These are phyloP conservation scores for Dendrolimus pini DNA, from an alignment of 2,888 invertebrate genomes.

Conservation along the genomic window DNA sequence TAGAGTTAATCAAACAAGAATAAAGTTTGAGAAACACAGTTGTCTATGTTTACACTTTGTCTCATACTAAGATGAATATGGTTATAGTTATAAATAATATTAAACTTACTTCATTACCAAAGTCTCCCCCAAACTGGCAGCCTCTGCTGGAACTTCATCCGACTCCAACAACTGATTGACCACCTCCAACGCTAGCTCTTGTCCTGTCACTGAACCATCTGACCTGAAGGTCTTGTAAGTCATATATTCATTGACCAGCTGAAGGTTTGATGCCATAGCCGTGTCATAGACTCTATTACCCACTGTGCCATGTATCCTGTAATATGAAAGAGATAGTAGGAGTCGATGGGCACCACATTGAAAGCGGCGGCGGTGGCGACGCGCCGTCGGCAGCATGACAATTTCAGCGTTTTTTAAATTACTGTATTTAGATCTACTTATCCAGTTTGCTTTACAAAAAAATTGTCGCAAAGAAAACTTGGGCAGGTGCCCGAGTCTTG, in stretches of 20 bases:
- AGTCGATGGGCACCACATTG: too few species aligned
- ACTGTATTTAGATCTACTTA: too few species aligned
- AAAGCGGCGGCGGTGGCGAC: not conserved
- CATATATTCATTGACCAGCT: conserved; percentile 20
- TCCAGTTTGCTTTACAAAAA: too few species aligned
- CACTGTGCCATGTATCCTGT: conserved; percentile 52
- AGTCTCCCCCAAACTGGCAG: conserved; percentile 20
- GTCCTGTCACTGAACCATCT: conserved; percentile 17
- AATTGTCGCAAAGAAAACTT: too few species aligned
- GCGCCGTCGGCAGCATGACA: not conserved
- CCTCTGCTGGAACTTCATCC: conserved; percentile 11
- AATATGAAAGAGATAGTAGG: too few species aligned
- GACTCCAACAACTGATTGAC: conserved; percentile 21
- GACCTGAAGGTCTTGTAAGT: conserved; percentile 18
- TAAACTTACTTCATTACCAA: conserved; percentile 22
- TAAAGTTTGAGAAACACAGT: too few species aligned
- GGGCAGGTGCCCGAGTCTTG: too few species aligned
- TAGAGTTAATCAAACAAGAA: too few species aligned
- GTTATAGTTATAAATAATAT: too few species aligned
- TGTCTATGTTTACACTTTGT: too few species aligned
- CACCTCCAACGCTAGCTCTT: conserved; percentile 8
- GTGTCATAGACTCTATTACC: conserved; percentile 28
- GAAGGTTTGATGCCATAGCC: conserved; percentile 24
- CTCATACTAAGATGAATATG: too few species aligned
- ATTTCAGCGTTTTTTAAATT: not conserved